Percentiles rank a stretch among this genome's conserved stretches.
These are phyloP conservation scores for Wiebesia pumilae DNA, from an alignment of 1,140 invertebrate genomes.

Conservation along the genomic window DNA sequence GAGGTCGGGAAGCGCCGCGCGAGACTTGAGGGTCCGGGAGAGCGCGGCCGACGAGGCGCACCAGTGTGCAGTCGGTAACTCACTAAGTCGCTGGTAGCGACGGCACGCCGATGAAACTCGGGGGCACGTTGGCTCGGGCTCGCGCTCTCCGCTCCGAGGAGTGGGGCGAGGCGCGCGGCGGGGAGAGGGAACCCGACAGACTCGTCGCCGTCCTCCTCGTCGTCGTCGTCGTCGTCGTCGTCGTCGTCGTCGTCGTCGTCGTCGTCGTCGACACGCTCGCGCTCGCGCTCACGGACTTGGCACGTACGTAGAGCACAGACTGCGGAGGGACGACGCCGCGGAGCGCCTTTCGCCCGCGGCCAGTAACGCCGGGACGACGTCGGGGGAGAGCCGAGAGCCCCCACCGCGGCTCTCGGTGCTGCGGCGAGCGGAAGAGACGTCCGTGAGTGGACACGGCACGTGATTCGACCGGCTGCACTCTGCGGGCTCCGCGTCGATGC, in stretches of 20 bases:
- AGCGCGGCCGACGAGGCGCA: conserved; percentile 48
- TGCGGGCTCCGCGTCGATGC: conserved; percentile 7
- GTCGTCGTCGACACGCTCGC: background rate
- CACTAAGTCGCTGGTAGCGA: conserved; percentile 65
- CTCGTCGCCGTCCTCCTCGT: background rate
- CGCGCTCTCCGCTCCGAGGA: conserved; percentile 53
- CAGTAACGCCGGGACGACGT: background rate
- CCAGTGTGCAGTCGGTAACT: conserved; percentile 67
- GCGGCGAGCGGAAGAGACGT: background rate
- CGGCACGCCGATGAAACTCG: conserved; percentile 57
- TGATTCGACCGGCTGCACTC: conserved; percentile 19
- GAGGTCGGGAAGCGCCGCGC: conserved; percentile 18
- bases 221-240: background rate
- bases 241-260: background rate
- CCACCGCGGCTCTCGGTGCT: background rate
- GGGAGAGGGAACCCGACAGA: conserved; percentile 29
- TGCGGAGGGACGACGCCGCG: background rate
- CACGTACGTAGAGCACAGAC: background rate
- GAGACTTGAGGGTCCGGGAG: conserved; percentile 5
- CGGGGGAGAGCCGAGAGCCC: background rate
- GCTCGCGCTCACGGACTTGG: background rate
- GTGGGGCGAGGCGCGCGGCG: conserved; percentile 7
- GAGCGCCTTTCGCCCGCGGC: background rate
- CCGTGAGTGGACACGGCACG: conserved; percentile 23
- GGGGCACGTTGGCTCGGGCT: conserved; percentile 62